A percentile compares a stretch with the other conserved stretches of the same genome.
Conservation (phyloP, 2,113 vertebrate species). For the Illadopsis cleaveri region DNA sequence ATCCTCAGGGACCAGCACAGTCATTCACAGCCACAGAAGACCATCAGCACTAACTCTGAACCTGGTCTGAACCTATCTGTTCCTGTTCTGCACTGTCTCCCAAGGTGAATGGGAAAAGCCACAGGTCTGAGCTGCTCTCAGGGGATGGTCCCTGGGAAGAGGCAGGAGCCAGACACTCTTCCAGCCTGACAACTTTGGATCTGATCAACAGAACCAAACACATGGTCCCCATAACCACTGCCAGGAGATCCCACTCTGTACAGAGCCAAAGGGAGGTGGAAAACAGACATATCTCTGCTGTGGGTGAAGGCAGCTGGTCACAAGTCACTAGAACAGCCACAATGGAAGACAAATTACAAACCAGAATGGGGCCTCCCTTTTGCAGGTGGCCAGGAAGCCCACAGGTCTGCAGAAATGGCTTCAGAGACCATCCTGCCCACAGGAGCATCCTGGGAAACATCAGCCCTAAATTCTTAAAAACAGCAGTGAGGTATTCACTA, state of each 20-base stretch:
- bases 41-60: not conserved
- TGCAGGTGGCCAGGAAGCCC: not conserved
- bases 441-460: not conserved
- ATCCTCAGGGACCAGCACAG: not conserved
- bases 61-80: not conserved
- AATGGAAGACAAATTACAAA: not conserved
- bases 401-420: not conserved
- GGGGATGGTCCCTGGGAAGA: not conserved
- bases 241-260: not conserved
- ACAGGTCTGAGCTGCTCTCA: not conserved
- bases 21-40: not conserved
- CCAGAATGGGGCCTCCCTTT: not conserved
- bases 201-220: not conserved
- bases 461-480: not conserved
- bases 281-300: not conserved
- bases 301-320: not conserved
- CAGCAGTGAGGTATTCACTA: not conserved
- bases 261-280: not conserved
- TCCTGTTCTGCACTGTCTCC: not conserved
- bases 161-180: not conserved
- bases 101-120: accelerated
- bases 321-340: not conserved
- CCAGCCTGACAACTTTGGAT: not conserved
- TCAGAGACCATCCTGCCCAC: not conserved
- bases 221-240: not conserved